Conservation (phyloP, 1,140 invertebrate genomes). For the Agrypnia vestita region DNA sequence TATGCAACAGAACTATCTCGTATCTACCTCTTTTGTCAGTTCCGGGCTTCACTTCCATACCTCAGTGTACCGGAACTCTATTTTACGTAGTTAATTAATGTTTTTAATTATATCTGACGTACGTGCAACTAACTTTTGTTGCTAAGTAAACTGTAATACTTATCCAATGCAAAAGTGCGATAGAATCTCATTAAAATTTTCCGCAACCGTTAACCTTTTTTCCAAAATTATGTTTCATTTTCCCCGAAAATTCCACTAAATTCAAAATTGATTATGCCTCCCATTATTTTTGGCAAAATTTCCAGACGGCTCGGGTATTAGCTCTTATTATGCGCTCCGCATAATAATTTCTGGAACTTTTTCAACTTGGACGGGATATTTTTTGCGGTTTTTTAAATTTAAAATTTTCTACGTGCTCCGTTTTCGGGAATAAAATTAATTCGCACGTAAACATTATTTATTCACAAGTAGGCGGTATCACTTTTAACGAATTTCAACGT, state of each 20-base stretch:
- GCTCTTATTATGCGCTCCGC: neutral
- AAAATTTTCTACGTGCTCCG: neutral
- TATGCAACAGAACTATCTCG: no score
- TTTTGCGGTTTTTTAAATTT: neutral
- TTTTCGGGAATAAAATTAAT: no score
- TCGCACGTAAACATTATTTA: no score
- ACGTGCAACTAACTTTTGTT: no score
- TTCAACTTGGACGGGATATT: neutral
- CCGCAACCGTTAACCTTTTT: neutral
- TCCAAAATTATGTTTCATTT: slow-evolving; percentile 5
- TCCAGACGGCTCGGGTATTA: neutral
- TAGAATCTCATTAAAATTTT: neutral
- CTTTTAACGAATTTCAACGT: no score
- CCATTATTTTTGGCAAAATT: slow-evolving; percentile 16
- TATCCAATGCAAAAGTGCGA: neutral
- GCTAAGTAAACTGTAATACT: no score
- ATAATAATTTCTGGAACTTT: slow-evolving; percentile 11
- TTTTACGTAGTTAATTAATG: no score
- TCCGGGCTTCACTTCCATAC: no score
- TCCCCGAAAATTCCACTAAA: slow-evolving; percentile 10
- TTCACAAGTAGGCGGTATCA: no score
- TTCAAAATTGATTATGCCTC: slow-evolving; percentile 10
- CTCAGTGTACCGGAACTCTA: no score
- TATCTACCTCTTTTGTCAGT: no score
- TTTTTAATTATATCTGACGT: no score